Conservation (phyloP, 92 coral and sea anemone species). For the Anthopleura xanthogrammica region DNA sequence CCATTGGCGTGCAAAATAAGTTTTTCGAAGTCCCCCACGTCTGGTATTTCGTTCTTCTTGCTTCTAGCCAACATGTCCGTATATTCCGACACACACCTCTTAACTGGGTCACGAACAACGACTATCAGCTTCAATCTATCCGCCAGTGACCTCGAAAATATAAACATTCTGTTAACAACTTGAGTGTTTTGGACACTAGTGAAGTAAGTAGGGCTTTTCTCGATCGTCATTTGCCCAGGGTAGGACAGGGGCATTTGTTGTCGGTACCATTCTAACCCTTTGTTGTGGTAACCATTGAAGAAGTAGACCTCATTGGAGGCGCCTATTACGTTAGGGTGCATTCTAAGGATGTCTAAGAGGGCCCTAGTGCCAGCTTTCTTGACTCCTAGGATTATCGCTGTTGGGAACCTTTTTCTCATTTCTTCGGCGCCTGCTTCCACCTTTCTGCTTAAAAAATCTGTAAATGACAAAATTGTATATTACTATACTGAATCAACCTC, state of each 20-base stretch:
- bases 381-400: conserved; percentile 88
- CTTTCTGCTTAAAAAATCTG: not conserved
- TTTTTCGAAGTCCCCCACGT: conserved; percentile 36
- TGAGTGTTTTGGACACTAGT: conserved; percentile 62
- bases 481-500: too few relatives aligned
- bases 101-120: conserved; percentile 88
- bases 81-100: conserved; percentile 87
- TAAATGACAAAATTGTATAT: not conserved
- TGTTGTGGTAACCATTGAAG: conserved; percentile 82
- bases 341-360: conserved; percentile 78
- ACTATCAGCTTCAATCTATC: conserved; percentile 70
- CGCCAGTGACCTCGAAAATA: conserved; percentile 25
- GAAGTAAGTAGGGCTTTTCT: conserved; percentile 94
- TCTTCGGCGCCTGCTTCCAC: not conserved
- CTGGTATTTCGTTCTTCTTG: conserved; percentile 66
- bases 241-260: conserved; percentile 75
- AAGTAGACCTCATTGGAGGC: conserved; percentile 86
- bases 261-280: conserved; percentile 92
- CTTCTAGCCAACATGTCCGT: conserved; percentile 68
- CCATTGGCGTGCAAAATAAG: conserved; percentile 35
- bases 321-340: conserved; percentile 85
- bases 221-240: conserved; percentile 78
- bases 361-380: conserved; percentile 99
- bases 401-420: conserved; percentile 65
- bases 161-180: conserved; percentile 67